Percentiles rank a stretch among this genome's conserved stretches.
phyloP scores from a whole-genome alignment of 2,113 vertebrate species.

The Felis chaus region DNA sequence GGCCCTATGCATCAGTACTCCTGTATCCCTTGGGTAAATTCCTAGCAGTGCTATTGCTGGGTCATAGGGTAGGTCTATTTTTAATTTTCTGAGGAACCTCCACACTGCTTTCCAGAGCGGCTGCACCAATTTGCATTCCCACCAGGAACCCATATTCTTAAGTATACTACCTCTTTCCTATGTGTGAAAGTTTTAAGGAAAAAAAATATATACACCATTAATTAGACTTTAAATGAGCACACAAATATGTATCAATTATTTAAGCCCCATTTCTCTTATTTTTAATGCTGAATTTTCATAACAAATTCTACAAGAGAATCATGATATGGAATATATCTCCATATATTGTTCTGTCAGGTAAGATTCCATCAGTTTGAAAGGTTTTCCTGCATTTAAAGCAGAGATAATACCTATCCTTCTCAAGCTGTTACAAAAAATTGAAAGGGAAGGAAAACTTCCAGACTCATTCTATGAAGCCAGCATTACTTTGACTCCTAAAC shows the following conservation, averaged over 20 bases:
- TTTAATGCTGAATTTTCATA: neutral
- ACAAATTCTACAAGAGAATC: neutral
- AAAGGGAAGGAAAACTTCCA: too few relatives aligned
- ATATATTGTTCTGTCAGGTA: neutral
- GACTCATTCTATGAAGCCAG: too few relatives aligned
- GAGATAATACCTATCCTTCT: too few relatives aligned
- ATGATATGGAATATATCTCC: neutral
- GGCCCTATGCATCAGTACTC: too few relatives aligned
- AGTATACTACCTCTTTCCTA: neutral
- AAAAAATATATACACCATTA: neutral
- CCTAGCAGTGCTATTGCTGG: too few relatives aligned
- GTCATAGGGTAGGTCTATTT: too few relatives aligned
- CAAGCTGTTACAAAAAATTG: too few relatives aligned
- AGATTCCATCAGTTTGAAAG: neutral
- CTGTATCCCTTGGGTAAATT: too few relatives aligned
- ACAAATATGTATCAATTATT: neutral
- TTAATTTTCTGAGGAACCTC: too few relatives aligned
- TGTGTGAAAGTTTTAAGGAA: neutral
- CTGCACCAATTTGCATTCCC: too few relatives aligned
- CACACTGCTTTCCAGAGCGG: too few relatives aligned
- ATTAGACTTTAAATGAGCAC: neutral
- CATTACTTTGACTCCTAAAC: too few relatives aligned
- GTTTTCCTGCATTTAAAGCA: neutral
- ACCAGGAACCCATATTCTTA: neutral
- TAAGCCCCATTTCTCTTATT: neutral